These are phyloP conservation scores for Drosophila quinaria DNA, from an alignment of 2,888 invertebrate species.

Conservation along the genomic window DNA sequence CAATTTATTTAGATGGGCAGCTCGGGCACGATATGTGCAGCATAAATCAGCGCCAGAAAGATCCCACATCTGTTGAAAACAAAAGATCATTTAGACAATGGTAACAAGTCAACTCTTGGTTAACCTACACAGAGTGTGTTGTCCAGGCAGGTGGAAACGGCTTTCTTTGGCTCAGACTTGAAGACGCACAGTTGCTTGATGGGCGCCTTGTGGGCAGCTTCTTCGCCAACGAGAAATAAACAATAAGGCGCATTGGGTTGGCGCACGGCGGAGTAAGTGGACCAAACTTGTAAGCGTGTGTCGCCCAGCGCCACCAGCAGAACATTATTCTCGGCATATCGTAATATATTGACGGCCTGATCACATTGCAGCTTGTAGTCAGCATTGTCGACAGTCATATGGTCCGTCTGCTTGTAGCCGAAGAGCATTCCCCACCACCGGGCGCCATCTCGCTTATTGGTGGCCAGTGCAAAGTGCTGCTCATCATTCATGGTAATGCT, in stretches of 20 bases:
- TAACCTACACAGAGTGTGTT: constrained; percentile 79
- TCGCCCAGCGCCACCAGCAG: constrained; percentile 80
- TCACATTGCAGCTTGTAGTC: constrained; percentile 78
- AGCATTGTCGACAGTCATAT: constrained; percentile 62
- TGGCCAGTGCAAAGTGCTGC: constrained; percentile 74
- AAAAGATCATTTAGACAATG: background rate
- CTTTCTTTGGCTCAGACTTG: constrained; percentile 65
- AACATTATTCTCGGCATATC: constrained; percentile 78
- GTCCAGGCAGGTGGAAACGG: constrained; percentile 79
- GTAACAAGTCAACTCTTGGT: background rate
- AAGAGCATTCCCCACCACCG: constrained; percentile 84
- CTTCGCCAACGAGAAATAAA: constrained; percentile 81
- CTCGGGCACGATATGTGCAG: constrained; percentile 48
- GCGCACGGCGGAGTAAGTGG: constrained; percentile 82
- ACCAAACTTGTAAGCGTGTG: constrained; percentile 83
- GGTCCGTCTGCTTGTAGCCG: constrained; percentile 76
- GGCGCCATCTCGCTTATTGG: constrained; percentile 81
- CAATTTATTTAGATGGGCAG: constrained; percentile 54
- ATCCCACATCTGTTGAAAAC: constrained; percentile 82
- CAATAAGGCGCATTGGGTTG: constrained; percentile 74
- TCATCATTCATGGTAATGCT: constrained; percentile 74
- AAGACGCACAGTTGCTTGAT: constrained; percentile 80
- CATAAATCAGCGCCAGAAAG: constrained; percentile 80
- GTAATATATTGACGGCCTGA: constrained; percentile 78
- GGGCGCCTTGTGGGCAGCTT: constrained; percentile 78